These are phyloP conservation scores for Polypterus senegalus DNA, from an alignment of 2,113 vertebrate species.

Conservation along the genomic window DNA sequence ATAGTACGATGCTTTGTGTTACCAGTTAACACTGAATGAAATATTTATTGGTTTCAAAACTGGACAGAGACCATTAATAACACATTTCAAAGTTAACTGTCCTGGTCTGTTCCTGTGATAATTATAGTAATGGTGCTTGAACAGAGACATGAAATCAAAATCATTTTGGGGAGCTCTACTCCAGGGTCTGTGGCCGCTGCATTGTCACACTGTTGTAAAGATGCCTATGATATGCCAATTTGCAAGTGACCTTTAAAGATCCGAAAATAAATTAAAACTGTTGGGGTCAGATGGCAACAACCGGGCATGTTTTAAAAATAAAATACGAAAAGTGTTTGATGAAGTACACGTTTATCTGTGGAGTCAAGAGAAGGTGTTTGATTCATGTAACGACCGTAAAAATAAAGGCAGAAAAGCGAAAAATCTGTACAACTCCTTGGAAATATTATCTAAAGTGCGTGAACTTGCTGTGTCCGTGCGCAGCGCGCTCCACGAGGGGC, in stretches of 20 bases:
- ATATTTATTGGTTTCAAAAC: too few species aligned
- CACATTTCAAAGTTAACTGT: slow-evolving; percentile 24
- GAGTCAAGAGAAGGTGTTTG: slow-evolving; percentile 6
- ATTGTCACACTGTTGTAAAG: background rate
- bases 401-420: slow-evolving; percentile 8
- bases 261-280: slow-evolving; percentile 5
- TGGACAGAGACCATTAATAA: slow-evolving; percentile 26
- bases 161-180: slow-evolving; percentile 19
- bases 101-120: slow-evolving; percentile 15
- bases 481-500: too few species aligned
- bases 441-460: background rate
- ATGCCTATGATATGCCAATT: background rate
- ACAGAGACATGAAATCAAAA: slow-evolving; percentile 15
- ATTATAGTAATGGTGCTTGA: slow-evolving; percentile 19
- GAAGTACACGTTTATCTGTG: background rate
- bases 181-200: slow-evolving; percentile 3
- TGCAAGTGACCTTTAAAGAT: background rate
- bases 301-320: slow-evolving; percentile 1
- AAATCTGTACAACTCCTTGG: slow-evolving; percentile 5
- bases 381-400: slow-evolving; percentile 11
- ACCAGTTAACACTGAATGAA: too few species aligned
- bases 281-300: slow-evolving; percentile 10
- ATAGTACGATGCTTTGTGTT: too few species aligned
- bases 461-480: too few species aligned
- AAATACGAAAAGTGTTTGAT: background rate